A percentile compares a stretch with the other conserved stretches of the same genome.
phyloP scores from a whole-genome alignment of 2,797 vertebrate genomes.

The Sternarchorhynchus goeldii region DNA sequence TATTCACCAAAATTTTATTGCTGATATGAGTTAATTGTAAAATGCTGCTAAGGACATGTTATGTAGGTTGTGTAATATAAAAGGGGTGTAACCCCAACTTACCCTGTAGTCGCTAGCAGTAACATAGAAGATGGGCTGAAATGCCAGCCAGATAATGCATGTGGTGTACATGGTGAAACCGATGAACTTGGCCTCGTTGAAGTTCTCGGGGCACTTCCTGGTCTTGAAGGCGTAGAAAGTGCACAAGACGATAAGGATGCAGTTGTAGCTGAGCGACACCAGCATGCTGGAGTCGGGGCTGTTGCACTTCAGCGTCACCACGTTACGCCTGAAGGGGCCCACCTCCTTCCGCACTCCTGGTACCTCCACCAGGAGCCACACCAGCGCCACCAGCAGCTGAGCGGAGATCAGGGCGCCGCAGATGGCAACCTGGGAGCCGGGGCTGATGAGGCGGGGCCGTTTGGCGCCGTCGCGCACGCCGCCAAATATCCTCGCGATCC shows the following conservation, averaged over 20 bases:
- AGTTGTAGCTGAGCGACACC: slow-evolving; percentile 94
- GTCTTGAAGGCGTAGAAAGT: slow-evolving; percentile 99
- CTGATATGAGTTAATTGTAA: too few relatives aligned
- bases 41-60: too few relatives aligned
- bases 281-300: slow-evolving; percentile 97
- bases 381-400: slow-evolving; percentile 89
- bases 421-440: slow-evolving; percentile 94
- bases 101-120: slow-evolving; percentile 99
- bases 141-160: slow-evolving; percentile 99
- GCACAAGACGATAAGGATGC: slow-evolving; percentile 95
- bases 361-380: slow-evolving; percentile 92
- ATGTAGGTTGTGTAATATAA: background rate
- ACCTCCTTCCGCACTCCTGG: slow-evolving; percentile 95
- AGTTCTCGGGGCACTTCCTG: slow-evolving; percentile 97
- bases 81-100: slow-evolving; percentile 58
- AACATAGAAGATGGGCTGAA: slow-evolving; percentile 98
- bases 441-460: slow-evolving; percentile 94
- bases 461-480: slow-evolving; percentile 93
- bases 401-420: slow-evolving; percentile 93
- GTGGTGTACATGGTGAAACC: slow-evolving; percentile 99
- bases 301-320: slow-evolving; percentile 95
- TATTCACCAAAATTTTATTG: too few relatives aligned
- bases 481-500: slow-evolving; percentile 94
- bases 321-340: slow-evolving; percentile 87
- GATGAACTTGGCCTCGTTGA: slow-evolving; percentile 99